Evolutionary conservation across 2,888 invertebrate species (phyloP), one percentile per base, ranked within the genome.

Genomic region (Tetropium fuscum): DNA sequence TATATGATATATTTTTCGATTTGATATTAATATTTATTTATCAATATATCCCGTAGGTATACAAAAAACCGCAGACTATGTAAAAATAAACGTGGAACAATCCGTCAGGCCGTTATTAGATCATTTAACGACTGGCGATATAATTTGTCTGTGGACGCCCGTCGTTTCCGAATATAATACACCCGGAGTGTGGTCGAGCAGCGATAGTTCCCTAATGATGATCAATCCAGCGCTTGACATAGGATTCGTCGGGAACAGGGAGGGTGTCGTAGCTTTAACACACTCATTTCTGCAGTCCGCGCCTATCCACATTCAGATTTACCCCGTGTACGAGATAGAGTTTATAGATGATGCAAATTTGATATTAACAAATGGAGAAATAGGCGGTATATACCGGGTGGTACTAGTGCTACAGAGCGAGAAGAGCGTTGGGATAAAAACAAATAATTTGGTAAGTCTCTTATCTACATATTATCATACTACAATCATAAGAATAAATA

Each of bases 61-160:
- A 34, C 74, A 78, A 32, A 77, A 78, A 60, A 77, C 80, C 1
- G 77, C 77, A 2, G 83, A 82, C 71, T 83, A 81, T 63, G 60
- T 83, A 2, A 81, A 81, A 62, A 60, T 84, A 4, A 75, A 78
- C 45, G 78, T 81, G 1, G 78, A 78, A 40, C 80, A 82, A 66
- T 74, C 80, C 6, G 78, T 83, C 10, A 74, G 74, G 53, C 84
- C 83, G 1, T 34, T 64, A 19, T 64, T 78, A 53, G 77, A 78
- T n/a, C 68, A 76, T 45, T 56, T 87, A 41, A 82, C 82, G 3
- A 79, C 84, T 43, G 87, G 87, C 3, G 85, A 86, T 66, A 79
- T 87, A 6, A 70, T 87, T 45, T 87, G 87, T 69, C 83, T 85
- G 68, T 78, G 77, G 63, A 82, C 83, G 41, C 84, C 85, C 0